A percentile compares a stretch with the other conserved stretches of the same genome.
phyloP scores from a whole-genome alignment of 2,113 vertebrate genomes.

The Odocoileus virginianus region DNA sequence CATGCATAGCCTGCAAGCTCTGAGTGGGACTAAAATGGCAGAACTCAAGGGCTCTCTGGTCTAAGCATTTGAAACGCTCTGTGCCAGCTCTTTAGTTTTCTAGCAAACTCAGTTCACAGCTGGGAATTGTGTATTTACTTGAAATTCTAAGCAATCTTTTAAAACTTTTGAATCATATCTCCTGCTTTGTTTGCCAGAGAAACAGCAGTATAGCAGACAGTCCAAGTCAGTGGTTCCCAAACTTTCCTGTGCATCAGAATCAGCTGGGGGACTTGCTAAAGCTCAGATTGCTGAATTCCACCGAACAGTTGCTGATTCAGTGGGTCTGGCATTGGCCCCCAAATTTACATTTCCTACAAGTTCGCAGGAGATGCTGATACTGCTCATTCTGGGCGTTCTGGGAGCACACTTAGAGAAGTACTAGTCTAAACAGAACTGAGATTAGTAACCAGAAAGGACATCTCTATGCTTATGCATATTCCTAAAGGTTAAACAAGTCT shows the following conservation, averaged over 20 bases:
- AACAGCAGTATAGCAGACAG: background rate
- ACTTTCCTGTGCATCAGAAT: background rate
- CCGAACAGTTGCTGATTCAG: background rate
- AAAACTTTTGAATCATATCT: background rate
- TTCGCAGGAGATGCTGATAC: background rate
- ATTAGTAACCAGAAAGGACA: background rate
- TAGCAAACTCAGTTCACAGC: background rate
- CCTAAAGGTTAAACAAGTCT: background rate
- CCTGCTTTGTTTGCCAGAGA: conserved; percentile 17
- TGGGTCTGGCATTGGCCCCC: background rate
- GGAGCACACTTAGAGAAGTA: background rate
- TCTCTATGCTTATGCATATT: background rate
- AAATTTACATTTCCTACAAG: background rate
- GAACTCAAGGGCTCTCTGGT: background rate
- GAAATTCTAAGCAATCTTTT: background rate
- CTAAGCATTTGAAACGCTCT: background rate
- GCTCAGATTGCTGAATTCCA: background rate
- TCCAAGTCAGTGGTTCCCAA: background rate
- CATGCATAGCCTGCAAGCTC: background rate
- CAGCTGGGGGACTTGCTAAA: background rate
- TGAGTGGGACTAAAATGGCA: background rate
- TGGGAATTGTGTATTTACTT: background rate
- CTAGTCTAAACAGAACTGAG: background rate
- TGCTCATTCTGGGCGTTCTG: background rate
- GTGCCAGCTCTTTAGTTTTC: background rate